Evolutionary conservation across 2,113 vertebrate species (phyloP).

Genomic region (Periophthalmodon schlosseri): DNA sequence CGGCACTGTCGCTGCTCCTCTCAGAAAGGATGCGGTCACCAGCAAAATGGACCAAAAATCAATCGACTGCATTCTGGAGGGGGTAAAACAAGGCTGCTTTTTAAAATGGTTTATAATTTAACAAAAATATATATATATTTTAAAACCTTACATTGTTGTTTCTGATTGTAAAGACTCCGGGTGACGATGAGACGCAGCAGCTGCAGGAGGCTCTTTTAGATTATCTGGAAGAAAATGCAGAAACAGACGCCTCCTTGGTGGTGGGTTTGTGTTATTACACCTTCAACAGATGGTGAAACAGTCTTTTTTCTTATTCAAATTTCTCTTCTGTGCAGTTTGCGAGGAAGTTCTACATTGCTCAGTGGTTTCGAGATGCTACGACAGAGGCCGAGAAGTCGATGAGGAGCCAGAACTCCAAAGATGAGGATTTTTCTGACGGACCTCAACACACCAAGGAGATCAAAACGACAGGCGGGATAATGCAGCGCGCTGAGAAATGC

Average conservation of each 20-base stretch:
- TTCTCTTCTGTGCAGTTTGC: constrained; percentile 83
- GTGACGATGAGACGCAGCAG: constrained; percentile 92
- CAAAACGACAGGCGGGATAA: constrained; percentile 92
- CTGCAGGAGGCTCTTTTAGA: constrained; percentile 95
- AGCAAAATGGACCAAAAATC: constrained; percentile 98
- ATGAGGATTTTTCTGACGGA: constrained; percentile 92
- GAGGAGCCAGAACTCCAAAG: constrained; percentile 88
- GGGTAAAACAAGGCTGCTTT: constrained; percentile 73
- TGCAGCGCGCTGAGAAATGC: constrained; percentile 93
- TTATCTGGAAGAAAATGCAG: constrained; percentile 93
- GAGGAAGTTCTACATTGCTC: constrained; percentile 96
- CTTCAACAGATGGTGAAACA: neutral
- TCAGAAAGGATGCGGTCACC: constrained; percentile 95
- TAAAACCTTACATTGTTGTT: neutral
- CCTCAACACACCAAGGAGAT: constrained; percentile 92
- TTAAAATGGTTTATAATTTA: neutral
- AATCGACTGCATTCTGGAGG: constrained; percentile 90
- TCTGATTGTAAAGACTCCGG: constrained; percentile 57
- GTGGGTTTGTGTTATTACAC: constrained; percentile 73
- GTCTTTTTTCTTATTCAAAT: neutral
- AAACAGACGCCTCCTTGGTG: constrained; percentile 92
- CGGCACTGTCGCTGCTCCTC: constrained; percentile 93
- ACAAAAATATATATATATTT: no score
- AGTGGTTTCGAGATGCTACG: constrained; percentile 96
- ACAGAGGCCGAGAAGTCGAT: constrained; percentile 97